Evolutionary conservation across 2,888 invertebrate genomes (phyloP).

Genomic region (Charanyca ferruginea): DNA sequence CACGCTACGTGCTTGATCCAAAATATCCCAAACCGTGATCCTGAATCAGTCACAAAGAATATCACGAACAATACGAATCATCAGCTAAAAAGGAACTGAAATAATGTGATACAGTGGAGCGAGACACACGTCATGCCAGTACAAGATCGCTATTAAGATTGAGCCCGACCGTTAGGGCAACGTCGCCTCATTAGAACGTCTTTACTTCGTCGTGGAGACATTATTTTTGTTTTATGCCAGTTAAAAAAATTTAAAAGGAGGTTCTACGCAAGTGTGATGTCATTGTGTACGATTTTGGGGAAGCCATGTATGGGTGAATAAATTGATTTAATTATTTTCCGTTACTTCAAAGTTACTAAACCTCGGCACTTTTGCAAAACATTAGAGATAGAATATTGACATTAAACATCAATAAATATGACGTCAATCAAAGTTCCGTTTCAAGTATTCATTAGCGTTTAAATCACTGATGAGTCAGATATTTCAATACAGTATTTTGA

Average conservation of each 20-base stretch:
- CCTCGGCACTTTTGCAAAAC: background rate
- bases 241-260: conserved; percentile 44
- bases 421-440: conserved; percentile 16
- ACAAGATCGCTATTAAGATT: conserved; percentile 72
- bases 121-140: conserved; percentile 65
- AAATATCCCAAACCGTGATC: conserved; percentile 22
- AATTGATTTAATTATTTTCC: conserved; percentile 19
- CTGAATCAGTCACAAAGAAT: conserved; percentile 35
- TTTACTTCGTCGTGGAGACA: conserved; percentile 45
- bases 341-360: conserved; percentile 20
- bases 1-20: conserved; percentile 20
- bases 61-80: conserved; percentile 47
- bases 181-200: conserved; percentile 63
- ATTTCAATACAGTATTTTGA: conserved; percentile 1
- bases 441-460: conserved; percentile 1
- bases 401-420: background rate
- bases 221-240: conserved; percentile 53
- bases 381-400: background rate
- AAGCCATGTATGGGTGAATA: conserved; percentile 45
- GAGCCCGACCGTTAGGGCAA: conserved; percentile 67
- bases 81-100: conserved; percentile 52
- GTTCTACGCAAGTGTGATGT: conserved; percentile 46
- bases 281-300: conserved; percentile 35
- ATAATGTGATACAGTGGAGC: conserved; percentile 33
- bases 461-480: conserved; percentile 1